phyloP scores from a whole-genome alignment of 2,113 vertebrate genomes.

The Gambusia affinis region DNA sequence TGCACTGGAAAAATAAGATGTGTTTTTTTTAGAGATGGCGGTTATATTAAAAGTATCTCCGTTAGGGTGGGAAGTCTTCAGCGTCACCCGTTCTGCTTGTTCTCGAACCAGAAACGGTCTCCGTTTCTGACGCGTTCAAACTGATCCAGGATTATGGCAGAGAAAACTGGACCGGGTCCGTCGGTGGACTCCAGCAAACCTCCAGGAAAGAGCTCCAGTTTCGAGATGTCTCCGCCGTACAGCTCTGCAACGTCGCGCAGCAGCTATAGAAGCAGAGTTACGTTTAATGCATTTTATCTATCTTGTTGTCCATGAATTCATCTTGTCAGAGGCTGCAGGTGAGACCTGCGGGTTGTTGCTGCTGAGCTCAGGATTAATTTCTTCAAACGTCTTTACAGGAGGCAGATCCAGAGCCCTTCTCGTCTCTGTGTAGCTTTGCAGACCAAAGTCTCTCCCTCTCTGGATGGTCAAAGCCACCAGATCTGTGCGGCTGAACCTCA shows the following conservation, averaged over 20 bases:
- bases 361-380: constrained; percentile 77
- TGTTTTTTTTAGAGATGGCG: too few relatives aligned
- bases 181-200: constrained; percentile 83
- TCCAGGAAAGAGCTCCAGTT: constrained; percentile 88
- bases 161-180: constrained; percentile 83
- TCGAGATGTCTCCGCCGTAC: constrained; percentile 76
- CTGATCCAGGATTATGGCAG: constrained; percentile 86
- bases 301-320: neutral
- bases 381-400: constrained; percentile 76
- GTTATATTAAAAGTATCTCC: neutral
- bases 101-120: constrained; percentile 98
- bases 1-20: too few relatives aligned
- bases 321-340: neutral
- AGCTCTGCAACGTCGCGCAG: constrained; percentile 46
- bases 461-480: constrained; percentile 87
- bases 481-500: constrained; percentile 87
- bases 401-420: constrained; percentile 77
- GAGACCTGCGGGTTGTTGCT: constrained; percentile 70
- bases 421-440: constrained; percentile 85
- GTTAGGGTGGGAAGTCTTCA: neutral
- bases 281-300: constrained; percentile 2
- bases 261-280: constrained; percentile 38
- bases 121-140: constrained; percentile 90
- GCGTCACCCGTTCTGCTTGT: constrained; percentile 88
- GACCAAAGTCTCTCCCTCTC: constrained; percentile 89